Evolutionary conservation across 2,113 vertebrate genomes (phyloP).

Genomic region (Dipodomys ordii): DNA sequence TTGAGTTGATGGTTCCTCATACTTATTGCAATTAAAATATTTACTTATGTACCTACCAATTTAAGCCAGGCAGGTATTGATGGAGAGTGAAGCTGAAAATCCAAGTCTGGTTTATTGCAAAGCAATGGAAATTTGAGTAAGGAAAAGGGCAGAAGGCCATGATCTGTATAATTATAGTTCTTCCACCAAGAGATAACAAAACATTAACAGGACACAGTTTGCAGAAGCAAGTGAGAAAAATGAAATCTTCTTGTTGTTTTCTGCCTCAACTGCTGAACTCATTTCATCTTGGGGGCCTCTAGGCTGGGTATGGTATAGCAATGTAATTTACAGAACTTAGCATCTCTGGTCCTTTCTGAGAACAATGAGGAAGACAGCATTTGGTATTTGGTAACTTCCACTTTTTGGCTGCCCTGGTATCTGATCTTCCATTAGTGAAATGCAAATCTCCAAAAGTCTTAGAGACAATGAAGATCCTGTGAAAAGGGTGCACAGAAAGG

Average conservation of each 20-base stretch:
- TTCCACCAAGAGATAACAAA: neutral
- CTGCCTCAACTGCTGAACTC: neutral
- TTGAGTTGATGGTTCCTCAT: neutral
- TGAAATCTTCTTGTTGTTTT: neutral
- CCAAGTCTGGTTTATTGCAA: neutral
- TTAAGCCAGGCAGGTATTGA: no score
- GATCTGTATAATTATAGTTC: neutral
- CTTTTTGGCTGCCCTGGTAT: neutral
- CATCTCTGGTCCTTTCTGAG: neutral
- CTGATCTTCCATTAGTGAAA: no score
- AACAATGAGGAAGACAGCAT: no score
- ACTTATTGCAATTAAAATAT: neutral
- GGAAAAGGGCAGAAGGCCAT: neutral
- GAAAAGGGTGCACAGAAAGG: neutral
- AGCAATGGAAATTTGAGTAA: neutral
- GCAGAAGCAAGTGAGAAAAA: neutral
- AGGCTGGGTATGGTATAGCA: neutral
- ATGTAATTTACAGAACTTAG: neutral
- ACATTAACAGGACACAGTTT: neutral
- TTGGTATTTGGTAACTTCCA: no score
- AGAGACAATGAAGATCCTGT: neutral
- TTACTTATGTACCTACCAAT: no score
- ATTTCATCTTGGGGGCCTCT: neutral
- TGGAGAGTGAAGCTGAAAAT: neutral
- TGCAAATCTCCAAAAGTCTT: no score